Conservation (phyloP, 2,113 vertebrate genomes). For the Smithornis capensis region DNA sequence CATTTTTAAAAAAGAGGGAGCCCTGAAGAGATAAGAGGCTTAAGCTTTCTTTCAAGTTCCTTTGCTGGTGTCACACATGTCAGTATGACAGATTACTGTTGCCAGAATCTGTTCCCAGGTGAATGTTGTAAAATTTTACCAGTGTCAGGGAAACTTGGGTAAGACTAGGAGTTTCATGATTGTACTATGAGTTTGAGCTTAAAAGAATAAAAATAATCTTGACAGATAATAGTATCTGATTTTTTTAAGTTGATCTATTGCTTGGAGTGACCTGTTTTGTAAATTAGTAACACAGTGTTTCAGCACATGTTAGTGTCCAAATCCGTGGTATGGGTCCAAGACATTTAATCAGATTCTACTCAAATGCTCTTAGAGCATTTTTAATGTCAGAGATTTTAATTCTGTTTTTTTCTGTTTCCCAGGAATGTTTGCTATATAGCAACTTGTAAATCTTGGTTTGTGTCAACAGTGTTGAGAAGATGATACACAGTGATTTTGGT, state of each 20-base stretch:
- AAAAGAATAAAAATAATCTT: neutral
- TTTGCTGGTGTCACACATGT: neutral
- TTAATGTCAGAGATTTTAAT: neutral
- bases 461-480: neutral
- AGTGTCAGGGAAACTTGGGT: neutral
- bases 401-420: neutral
- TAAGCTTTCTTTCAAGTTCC: constrained; percentile 5
- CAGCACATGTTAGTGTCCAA: neutral
- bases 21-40: neutral
- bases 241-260: neutral
- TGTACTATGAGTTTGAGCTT: neutral
- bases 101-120: neutral
- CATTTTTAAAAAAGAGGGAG: neutral
- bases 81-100: neutral
- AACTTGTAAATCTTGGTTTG: neutral
- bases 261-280: neutral
- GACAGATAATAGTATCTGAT: neutral
- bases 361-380: neutral
- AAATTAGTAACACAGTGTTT: neutral
- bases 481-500: neutral
- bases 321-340: neutral
- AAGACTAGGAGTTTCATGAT: neutral
- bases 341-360: neutral
- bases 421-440: neutral
- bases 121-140: neutral